phyloP scores from a whole-genome alignment of 2,797 vertebrate species.

The Ptychadena robeensis region DNA sequence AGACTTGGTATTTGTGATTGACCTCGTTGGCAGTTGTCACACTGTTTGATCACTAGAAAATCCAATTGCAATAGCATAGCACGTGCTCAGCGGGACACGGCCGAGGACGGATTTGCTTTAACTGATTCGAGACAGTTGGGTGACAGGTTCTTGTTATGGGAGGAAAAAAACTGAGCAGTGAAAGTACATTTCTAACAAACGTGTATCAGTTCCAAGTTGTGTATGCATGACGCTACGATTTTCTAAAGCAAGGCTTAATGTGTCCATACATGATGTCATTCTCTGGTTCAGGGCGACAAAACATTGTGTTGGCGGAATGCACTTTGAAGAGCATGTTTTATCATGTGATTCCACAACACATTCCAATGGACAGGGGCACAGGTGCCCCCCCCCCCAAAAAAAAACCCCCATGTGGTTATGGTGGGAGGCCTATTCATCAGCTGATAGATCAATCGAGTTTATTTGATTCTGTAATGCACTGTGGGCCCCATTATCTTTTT shows the following conservation, averaged over 20 bases:
- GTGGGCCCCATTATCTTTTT: no score
- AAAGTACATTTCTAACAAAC: conserved; percentile 15
- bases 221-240: neutral
- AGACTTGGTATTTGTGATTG: conserved; percentile 44
- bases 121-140: conserved; percentile 48
- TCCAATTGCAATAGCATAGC: conserved; percentile 56
- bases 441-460: no score
- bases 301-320: neutral
- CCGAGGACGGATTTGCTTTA: conserved; percentile 34
- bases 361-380: no score
- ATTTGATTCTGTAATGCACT: no score
- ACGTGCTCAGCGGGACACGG: conserved; percentile 43
- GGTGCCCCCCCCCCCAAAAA: no score
- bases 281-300: neutral
- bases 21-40: conserved; percentile 55
- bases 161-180: neutral
- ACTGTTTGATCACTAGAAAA: conserved; percentile 59
- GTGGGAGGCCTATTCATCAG: no score
- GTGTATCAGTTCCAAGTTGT: neutral
- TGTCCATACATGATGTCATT: neutral
- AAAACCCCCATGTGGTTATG: no score
- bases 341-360: no score
- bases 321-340: no score
- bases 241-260: neutral
- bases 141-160: conserved; percentile 31